A percentile compares a stretch with the other conserved stretches of the same genome.
phyloP scores from a whole-genome alignment of 2,888 invertebrate genomes.

The Cheilosia scutellata region DNA sequence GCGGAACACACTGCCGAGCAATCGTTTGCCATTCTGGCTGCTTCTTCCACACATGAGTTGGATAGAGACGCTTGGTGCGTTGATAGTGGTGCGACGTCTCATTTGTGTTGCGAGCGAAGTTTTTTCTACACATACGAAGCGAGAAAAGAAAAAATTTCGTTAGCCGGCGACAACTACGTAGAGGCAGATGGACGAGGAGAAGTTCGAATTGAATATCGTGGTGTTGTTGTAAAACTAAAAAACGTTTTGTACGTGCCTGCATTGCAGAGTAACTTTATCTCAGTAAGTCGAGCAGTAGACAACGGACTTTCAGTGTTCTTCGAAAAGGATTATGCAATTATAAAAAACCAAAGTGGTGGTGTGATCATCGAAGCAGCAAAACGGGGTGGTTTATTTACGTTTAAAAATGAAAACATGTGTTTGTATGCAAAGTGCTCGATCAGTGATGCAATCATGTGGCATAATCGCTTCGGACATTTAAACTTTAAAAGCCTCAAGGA shows the following conservation, averaged over 20 bases:
- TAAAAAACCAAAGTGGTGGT: too few relatives aligned
- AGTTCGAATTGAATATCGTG: slow-evolving; percentile 14
- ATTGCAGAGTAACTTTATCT: not conserved
- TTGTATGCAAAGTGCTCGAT: not conserved
- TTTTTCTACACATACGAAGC: slow-evolving; percentile 16
- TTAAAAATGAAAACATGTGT: too few relatives aligned
- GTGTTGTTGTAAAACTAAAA: not conserved
- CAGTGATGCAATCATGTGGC: slow-evolving; percentile 1
- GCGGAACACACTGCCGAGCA: slow-evolving; percentile 10
- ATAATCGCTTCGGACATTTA: slow-evolving; percentile 5
- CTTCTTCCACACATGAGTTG: not conserved
- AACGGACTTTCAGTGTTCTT: too few relatives aligned
- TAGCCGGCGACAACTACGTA: slow-evolving; percentile 32
- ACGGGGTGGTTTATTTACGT: too few relatives aligned
- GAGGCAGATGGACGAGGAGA: slow-evolving; percentile 20
- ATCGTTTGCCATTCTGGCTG: slow-evolving; percentile 25
- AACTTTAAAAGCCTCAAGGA: not conserved
- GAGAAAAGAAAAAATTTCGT: slow-evolving; percentile 19
- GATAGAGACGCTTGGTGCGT: slow-evolving; percentile 26
- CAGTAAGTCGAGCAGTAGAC: too few relatives aligned
- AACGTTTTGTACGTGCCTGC: slow-evolving; percentile 35
- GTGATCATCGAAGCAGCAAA: too few relatives aligned
- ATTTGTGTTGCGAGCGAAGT: slow-evolving; percentile 34
- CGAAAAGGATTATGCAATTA: too few relatives aligned
- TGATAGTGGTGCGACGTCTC: slow-evolving; percentile 37